Evolutionary conservation across 2,113 vertebrate genomes (phyloP), one percentile per base, ranked within the genome.

Genomic region (Nanorana parkeri): DNA sequence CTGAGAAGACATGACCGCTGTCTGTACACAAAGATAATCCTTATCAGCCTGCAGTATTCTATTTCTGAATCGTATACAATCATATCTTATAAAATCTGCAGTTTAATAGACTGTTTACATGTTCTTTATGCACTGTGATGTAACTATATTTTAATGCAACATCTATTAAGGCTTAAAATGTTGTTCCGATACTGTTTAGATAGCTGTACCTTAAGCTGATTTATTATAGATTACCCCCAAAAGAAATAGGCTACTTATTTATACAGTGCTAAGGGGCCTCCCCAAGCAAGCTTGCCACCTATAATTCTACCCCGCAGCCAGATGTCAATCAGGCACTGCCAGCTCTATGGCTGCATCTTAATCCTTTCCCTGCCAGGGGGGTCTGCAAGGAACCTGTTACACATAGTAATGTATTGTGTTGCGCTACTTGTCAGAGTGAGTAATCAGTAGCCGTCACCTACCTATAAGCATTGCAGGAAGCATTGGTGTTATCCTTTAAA

Each of bases 281-380:
- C 54, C 32, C 17, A 36, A 74, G 72, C 80, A 76, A 83, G 63
- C 52, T 76, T 76, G 52, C 71, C 72, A 67, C 52, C 63, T 54
- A 17, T 83, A 67, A 83, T 83, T 75, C 54, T 68, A 66, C 71
- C 71, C 71, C 58, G 56, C 63, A 83, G 72, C 63, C 63, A 68
- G 80, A 72, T 76, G 80, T 82, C 80, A 82, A 82, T 82, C 80
- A 75, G 47, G 58, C 26, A 68, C n/a, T 47, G 71, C 52, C 80
- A 75, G 67, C 56, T 68, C 72, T 60, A 52, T 64, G 32, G 68
- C 21, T 76, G 80, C 51, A 83, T 76, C 71, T 76, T 83, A 83
- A 83, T 76, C 80, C 72, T 10, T 83, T 83, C 71, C n/a, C 26
- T 76, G 63, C 80, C 71, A 76, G 63, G 47, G 72, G 80, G 72